Evolutionary conservation across 2,113 vertebrate species (phyloP).

Genomic region (Phoxinus phoxinus): DNA sequence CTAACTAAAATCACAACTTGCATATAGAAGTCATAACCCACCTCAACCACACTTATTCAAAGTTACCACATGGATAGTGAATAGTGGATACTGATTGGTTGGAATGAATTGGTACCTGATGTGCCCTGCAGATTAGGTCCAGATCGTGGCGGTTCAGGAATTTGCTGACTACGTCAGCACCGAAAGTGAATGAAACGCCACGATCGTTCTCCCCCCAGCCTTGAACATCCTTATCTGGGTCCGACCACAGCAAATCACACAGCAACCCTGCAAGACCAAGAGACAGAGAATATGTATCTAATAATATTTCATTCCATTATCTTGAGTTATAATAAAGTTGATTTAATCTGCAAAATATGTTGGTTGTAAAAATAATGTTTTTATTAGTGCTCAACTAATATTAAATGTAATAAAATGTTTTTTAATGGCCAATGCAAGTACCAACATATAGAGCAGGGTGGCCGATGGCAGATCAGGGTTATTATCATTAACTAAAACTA

Average conservation of each 20-base stretch:
- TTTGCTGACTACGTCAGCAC: conserved; percentile 98
- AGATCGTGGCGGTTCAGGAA: conserved; percentile 98
- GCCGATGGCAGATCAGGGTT: too few species aligned
- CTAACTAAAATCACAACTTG: conserved; percentile 55
- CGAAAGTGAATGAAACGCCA: conserved; percentile 97
- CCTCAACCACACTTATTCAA: not conserved
- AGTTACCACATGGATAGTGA: not conserved
- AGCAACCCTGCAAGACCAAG: conserved; percentile 83
- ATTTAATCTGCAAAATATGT: not conserved
- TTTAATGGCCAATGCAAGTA: not conserved
- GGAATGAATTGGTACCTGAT: conserved; percentile 83
- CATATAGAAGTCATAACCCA: not conserved
- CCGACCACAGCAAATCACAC: conserved; percentile 97
- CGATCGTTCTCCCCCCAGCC: conserved; percentile 99
- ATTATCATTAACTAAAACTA: too few species aligned
- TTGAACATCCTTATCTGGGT: conserved; percentile 98
- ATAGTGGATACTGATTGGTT: not conserved
- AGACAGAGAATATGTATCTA: not conserved
- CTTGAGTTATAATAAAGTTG: not conserved
- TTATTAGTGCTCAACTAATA: not conserved
- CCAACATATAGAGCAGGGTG: too few species aligned
- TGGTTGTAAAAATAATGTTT: not conserved
- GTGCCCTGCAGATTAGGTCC: conserved; percentile 98
- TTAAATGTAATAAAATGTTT: not conserved
- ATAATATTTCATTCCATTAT: not conserved